Base-by-base conservation (phyloP, 2,888 invertebrate genomes). In the Dione vanillae region DNA sequence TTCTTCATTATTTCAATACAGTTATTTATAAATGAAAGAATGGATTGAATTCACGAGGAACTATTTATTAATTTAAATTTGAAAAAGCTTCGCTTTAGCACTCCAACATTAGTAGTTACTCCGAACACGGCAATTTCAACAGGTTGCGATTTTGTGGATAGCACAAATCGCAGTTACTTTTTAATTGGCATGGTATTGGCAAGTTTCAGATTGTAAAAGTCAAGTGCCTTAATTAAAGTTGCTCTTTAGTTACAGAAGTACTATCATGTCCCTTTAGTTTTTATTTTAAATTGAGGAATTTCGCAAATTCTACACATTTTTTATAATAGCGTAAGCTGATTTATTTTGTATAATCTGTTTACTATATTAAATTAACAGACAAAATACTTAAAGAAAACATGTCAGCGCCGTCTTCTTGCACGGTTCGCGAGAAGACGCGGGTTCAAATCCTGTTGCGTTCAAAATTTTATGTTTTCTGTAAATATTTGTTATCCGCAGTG, bases 211-310 rank as follows among this genome's bases (percentile, higher is more conserved):
- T 87, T 87, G 86, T 86, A 89, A 89, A 87, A 71, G 78, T 86
- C 83, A 83, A 89, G 87, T 80, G 84, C 82, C 85, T 88, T 90
- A 88, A 91, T 90, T 90, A 89, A 89, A 88, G 88, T 86, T 85
- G 87, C 86, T 86, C 87, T 86, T 84, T 83, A 84, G 81, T 80
- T 79, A 80, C 77, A 82, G 79, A 81, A 85, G 84, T 81, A 85
- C 65, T 68, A 70, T 70, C 56, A 65, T 67, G 67, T 69, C 8
- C 45, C 40, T 20, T n/a, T 54, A 47, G 45, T 52, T 61, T 54
- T 54, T 62, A 43, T 37, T 43, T 19, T 62, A 20, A 19, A 64
- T 51, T 5, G 20, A 40, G 49, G 14, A 11, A 35, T 51, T 64
- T 64, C 19, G 19, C 35, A 7, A 49, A 45, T 27, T 51, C 19